Percentiles rank a stretch among this genome's conserved stretches.
Conservation (phyloP, 2,888 invertebrate species). For the Hemaris fuciformis region DNA sequence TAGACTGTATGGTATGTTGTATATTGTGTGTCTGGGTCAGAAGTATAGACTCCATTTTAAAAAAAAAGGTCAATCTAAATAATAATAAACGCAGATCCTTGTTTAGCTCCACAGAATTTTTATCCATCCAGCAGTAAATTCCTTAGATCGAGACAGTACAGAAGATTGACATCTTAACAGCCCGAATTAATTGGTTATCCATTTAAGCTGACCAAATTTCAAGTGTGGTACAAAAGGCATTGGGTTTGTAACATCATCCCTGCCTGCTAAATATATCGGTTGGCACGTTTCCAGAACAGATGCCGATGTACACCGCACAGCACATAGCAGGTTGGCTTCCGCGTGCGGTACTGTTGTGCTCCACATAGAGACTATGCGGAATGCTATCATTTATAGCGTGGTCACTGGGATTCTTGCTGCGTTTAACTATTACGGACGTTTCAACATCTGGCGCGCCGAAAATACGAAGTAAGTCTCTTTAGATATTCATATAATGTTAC, state of each 20-base stretch:
- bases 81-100: too few species aligned
- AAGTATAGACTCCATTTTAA: too few species aligned
- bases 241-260: background rate
- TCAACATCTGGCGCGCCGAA: too few species aligned
- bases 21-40: too few species aligned
- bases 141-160: background rate
- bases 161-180: background rate
- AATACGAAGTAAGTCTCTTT: too few species aligned
- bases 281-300: background rate
- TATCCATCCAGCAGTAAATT: too few species aligned
- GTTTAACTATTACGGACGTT: background rate
- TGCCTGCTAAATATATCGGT: background rate
- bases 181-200: background rate
- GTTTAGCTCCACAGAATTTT: too few species aligned
- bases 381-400: constrained; percentile 1
- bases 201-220: background rate
- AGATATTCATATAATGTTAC: too few species aligned
- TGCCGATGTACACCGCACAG: background rate
- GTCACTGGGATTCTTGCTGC: background rate
- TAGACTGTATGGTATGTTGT: too few species aligned
- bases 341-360: background rate
- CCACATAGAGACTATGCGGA: background rate
- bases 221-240: background rate
- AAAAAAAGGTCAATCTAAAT: too few species aligned
- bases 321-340: constrained; percentile 1